Percentiles rank a stretch among this genome's conserved stretches.
Evolutionary conservation across 1,140 invertebrate species (phyloP).

Genomic region (Palaemon carinicauda): DNA sequence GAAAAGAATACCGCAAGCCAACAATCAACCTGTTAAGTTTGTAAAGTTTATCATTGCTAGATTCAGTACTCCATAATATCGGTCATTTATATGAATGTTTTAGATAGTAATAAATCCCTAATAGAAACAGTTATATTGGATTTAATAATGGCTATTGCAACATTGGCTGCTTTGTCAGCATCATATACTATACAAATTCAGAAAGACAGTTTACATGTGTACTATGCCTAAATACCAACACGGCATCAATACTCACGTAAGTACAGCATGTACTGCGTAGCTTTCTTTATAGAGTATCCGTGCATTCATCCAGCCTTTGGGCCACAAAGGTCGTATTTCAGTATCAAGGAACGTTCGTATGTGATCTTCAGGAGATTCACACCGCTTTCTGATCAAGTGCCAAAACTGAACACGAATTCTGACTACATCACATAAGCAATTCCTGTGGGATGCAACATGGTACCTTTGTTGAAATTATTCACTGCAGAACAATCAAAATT

Average conservation of each 20-base stretch:
- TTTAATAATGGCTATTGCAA: too few species aligned
- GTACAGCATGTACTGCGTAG: conserved; percentile 31
- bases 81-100: too few species aligned
- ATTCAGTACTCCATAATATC: too few species aligned
- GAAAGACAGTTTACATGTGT: too few species aligned
- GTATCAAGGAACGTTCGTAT: conserved; percentile 68
- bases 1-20: too few species aligned
- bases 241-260: conserved; percentile 48
- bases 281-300: conserved; percentile 60
- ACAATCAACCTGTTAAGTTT: too few species aligned
- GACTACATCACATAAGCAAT: conserved; percentile 67
- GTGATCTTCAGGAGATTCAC: conserved; percentile 69
- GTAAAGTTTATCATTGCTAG: too few species aligned
- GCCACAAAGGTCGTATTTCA: conserved; percentile 71
- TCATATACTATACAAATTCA: too few species aligned
- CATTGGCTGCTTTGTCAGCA: too few species aligned
- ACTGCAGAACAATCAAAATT: neutral
- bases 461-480: neutral
- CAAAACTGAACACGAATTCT: conserved; percentile 68
- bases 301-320: conserved; percentile 69
- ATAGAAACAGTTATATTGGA: too few species aligned
- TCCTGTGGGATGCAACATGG: conserved; percentile 62
- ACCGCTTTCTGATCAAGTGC: conserved; percentile 67
- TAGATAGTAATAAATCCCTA: too few species aligned
- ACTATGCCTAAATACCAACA: neutral